Evolutionary conservation across 2,113 vertebrate species (phyloP).

Genomic region (Lepus americanus): DNA sequence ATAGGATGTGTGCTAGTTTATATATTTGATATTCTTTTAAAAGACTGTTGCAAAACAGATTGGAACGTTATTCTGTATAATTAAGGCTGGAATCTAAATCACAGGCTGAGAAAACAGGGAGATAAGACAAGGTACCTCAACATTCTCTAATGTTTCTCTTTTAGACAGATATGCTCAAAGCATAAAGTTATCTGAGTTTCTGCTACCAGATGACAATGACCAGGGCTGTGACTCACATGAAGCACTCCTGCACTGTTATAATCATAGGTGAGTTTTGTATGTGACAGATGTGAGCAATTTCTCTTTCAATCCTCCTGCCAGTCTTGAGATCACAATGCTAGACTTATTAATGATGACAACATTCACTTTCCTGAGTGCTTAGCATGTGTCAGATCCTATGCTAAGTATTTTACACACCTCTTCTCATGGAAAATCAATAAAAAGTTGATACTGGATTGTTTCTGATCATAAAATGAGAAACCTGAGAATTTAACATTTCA

Average conservation of each 20-base stretch:
- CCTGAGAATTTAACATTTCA: neutral
- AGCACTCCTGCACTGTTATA: fast-evolving
- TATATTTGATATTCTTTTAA: neutral
- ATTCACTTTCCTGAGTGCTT: too few relatives aligned
- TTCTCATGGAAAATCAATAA: neutral
- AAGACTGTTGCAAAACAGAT: neutral
- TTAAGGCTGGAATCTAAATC: neutral
- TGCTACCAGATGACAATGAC: neutral
- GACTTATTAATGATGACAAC: fast-evolving
- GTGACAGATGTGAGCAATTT: fast-evolving
- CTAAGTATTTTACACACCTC: neutral
- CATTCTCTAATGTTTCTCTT: neutral
- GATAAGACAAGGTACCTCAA: neutral
- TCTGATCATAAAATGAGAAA: neutral
- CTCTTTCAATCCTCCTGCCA: too few relatives aligned
- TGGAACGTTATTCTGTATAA: neutral
- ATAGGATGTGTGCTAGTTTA: neutral
- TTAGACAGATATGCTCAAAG: neutral
- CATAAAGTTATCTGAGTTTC: neutral
- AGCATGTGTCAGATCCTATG: fast-evolving
- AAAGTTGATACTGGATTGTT: neutral
- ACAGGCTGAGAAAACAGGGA: too few relatives aligned
- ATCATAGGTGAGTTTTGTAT: fast-evolving
- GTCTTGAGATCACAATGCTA: neutral
- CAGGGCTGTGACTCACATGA: fast-evolving